phyloP scores from a whole-genome alignment of 1,140 invertebrate species.

The Caenorhabditis elegans region DNA sequence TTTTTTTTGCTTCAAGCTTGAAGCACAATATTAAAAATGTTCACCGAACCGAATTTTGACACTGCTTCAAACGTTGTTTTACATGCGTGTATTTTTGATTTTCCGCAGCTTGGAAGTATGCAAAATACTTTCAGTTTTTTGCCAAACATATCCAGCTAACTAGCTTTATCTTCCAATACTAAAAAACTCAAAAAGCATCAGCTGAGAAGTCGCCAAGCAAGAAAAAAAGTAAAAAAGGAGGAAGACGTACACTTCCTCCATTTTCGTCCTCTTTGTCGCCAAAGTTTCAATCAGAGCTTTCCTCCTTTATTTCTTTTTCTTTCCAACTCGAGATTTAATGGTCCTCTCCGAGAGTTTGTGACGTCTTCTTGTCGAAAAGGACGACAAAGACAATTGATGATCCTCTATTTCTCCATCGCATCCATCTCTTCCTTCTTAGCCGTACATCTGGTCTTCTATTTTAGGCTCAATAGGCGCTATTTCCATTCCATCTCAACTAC shows the following conservation, averaged over 20 bases:
- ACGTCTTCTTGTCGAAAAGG: slow-evolving; percentile 1
- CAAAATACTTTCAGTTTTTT: no score
- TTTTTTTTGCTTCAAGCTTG: no score
- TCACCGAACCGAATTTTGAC: no score
- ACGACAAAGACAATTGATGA: slow-evolving; percentile 30
- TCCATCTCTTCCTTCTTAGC: neutral
- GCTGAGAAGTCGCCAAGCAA: neutral
- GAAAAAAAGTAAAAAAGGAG: neutral
- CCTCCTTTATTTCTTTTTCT: neutral
- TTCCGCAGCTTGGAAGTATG: no score
- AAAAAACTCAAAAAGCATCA: slow-evolving; percentile 1
- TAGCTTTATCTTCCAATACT: neutral
- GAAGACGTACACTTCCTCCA: slow-evolving; percentile 9
- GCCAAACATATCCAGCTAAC: neutral
- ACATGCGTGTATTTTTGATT: no score
- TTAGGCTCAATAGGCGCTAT: neutral
- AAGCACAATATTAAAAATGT: no score
- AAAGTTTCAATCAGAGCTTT: slow-evolving; percentile 14
- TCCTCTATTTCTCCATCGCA: neutral
- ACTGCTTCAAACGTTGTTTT: no score
- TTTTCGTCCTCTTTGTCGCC: neutral
- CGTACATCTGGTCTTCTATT: slow-evolving; percentile 11
- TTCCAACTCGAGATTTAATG: slow-evolving; percentile 10
- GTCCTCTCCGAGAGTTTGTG: neutral
- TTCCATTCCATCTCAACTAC: neutral